Evolutionary conservation across 2,888 invertebrate genomes (phyloP).

Genomic region (Seira ritae): DNA sequence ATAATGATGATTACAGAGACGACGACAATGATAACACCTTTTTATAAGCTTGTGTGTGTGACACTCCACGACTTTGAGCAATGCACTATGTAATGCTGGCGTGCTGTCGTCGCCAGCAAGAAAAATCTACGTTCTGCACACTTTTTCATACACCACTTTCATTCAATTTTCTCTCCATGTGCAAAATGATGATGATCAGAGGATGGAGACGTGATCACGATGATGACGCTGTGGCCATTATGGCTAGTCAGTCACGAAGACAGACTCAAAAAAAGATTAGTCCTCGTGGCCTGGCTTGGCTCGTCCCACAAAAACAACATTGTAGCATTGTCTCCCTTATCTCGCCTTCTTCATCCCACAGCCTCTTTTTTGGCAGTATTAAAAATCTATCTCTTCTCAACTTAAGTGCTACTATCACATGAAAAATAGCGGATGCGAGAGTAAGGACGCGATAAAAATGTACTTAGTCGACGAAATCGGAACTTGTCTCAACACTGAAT

Average conservation of each 20-base stretch:
- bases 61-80: neutral
- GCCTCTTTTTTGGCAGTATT: neutral
- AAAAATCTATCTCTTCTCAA: too few species aligned
- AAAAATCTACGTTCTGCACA: neutral
- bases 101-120: neutral
- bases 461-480: slow-evolving; percentile 41
- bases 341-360: neutral
- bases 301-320: slow-evolving; percentile 3
- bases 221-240: neutral
- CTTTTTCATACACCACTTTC: neutral
- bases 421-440: neutral
- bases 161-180: neutral
- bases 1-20: slow-evolving; percentile 5
- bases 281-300: neutral
- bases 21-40: slow-evolving; percentile 45
- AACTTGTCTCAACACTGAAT: slow-evolving; percentile 49
- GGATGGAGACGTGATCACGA: slow-evolving; percentile 1
- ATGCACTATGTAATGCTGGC: neutral
- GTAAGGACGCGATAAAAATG: slow-evolving; percentile 30
- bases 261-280: slow-evolving; percentile 32
- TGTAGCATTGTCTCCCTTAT: slow-evolving; percentile 9
- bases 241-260: slow-evolving; percentile 37
- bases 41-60: neutral
- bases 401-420: slow-evolving; percentile 2
- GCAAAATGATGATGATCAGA: neutral